These are phyloP conservation scores for Tribolium madens DNA, from an alignment of 1,140 invertebrate species.

Conservation along the genomic window DNA sequence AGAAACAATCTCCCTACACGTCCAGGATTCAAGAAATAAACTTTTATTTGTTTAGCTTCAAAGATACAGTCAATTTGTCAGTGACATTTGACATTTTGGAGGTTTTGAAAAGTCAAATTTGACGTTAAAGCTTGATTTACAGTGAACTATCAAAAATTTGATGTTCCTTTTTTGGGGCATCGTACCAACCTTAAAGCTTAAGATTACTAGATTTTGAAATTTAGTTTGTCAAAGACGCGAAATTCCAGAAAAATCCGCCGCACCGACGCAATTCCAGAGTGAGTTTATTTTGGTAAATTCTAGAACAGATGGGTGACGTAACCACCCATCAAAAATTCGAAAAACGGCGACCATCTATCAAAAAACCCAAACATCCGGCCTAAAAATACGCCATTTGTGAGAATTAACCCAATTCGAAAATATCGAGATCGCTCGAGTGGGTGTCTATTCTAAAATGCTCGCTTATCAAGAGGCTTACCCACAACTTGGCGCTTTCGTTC, in stretches of 20 bases:
- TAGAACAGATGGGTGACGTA: slow-evolving; percentile 34
- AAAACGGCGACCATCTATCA: neutral
- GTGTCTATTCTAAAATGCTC: neutral
- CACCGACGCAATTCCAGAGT: neutral
- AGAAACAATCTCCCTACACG: no score
- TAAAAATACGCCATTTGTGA: neutral
- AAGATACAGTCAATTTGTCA: no score
- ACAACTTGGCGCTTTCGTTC: slow-evolving; percentile 57
- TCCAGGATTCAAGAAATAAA: no score
- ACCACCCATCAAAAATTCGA: neutral
- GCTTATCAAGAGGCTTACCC: slow-evolving; percentile 55
- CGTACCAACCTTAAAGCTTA: no score
- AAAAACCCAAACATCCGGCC: slow-evolving; percentile 5
- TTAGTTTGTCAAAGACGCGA: no score
- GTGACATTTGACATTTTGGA: no score
- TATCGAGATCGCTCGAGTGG: slow-evolving; percentile 1
- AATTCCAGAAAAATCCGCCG: neutral
- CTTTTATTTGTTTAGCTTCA: no score
- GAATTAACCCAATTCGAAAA: slow-evolving; percentile 16
- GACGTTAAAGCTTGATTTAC: no score
- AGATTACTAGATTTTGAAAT: no score
- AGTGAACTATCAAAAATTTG: no score
- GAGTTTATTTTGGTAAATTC: slow-evolving; percentile 19
- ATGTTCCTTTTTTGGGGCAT: no score
- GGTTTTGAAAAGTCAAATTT: no score